Evolutionary conservation across 2,888 invertebrate genomes (phyloP), one percentile per base, ranked within the genome.

Genomic region (Kuschelorhynchus macadamiae): DNA sequence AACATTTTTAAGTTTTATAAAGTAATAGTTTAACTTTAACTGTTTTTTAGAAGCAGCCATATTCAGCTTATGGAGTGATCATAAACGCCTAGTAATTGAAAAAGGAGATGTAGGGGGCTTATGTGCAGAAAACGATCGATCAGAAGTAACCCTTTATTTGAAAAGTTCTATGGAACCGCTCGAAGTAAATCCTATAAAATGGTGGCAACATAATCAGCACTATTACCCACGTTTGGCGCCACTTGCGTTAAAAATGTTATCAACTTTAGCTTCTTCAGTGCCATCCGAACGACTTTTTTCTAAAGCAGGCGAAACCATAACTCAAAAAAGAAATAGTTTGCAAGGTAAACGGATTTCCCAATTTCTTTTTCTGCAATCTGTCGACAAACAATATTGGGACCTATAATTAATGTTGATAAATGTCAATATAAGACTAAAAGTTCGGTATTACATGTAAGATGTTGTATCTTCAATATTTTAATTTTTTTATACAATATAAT

Each of bases 301-400:
- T 7, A 30, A 55, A 55, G 41, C 12, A 17, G 41, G 18, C 8
- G 14, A 44, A 42, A 41, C 55, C n/a, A n/a, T n/a, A n/a, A n/a
- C n/a, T n/a, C n/a, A n/a, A n/a, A n/a, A n/a, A n/a, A n/a, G n/a
- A n/a, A n/a, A n/a, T n/a, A n/a, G n/a, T n/a, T n/a, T n/a, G n/a
- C n/a, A n/a, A n/a, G n/a, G n/a, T n/a, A n/a, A n/a, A n/a, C n/a
- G n/a, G n/a, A n/a, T n/a, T n/a, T n/a, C n/a, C n/a, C n/a, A n/a
- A n/a, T n/a, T n/a, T n/a, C n/a, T n/a, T n/a, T n/a, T n/a, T n/a
- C n/a, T n/a, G n/a, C n/a, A n/a, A n/a, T n/a, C n/a, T n/a, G n/a
- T n/a, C n/a, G n/a, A n/a, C n/a, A n/a, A n/a, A n/a, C n/a, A n/a
- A n/a, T n/a, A n/a, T n/a, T n/a, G n/a, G n/a, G n/a, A n/a, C n/a